Percentiles rank a stretch among this genome's conserved stretches.
Conservation (phyloP, 2,888 invertebrate genomes). For the Cantharis rufa region DNA sequence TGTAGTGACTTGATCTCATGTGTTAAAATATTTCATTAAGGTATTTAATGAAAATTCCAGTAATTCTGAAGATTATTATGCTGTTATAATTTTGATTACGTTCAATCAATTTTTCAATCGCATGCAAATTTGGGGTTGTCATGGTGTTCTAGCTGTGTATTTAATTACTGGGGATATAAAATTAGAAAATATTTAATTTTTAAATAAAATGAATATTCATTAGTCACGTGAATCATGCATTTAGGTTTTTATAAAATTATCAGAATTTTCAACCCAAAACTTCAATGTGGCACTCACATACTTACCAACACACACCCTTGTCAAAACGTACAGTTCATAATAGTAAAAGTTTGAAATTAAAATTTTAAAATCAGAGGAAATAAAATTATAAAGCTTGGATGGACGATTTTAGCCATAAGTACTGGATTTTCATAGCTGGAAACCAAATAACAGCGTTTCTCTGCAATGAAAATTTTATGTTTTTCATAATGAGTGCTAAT, state of each 20-base stretch:
- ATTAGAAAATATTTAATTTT: background rate
- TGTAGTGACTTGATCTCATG: background rate
- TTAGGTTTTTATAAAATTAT: background rate
- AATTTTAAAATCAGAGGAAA: no score
- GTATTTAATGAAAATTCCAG: background rate
- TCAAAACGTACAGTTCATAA: no score
- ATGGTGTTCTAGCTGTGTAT: background rate
- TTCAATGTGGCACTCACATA: background rate
- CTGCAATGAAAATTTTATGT: no score
- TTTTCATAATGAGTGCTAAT: no score
- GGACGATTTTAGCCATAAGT: no score
- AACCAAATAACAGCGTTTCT: no score
- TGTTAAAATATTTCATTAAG: background rate
- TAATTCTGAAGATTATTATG: background rate
- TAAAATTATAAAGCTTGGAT: no score
- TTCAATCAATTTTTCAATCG: background rate
- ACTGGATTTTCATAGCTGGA: no score
- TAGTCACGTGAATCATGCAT: background rate
- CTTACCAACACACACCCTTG: background rate
- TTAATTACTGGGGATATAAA: background rate
- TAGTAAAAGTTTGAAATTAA: no score
- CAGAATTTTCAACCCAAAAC: background rate
- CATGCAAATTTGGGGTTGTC: background rate
- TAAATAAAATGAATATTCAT: background rate
- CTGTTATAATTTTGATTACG: background rate